Evolutionary conservation across 2,113 vertebrate species (phyloP).

Genomic region (Tenrec ecaudatus): DNA sequence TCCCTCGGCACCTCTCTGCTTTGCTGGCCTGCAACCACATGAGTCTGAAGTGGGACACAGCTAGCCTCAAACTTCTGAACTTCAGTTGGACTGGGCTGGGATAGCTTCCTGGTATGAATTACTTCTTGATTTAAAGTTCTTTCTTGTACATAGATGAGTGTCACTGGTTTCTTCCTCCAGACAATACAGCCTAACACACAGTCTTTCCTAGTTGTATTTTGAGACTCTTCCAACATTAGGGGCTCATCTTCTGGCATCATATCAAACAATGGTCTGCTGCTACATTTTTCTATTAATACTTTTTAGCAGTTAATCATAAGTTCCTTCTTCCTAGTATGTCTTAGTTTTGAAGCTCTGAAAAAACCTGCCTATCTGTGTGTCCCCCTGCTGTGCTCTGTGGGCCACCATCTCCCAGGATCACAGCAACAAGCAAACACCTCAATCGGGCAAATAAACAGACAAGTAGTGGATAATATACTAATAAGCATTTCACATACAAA

Average conservation of each 20-base stretch:
- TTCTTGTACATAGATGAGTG: too few species aligned
- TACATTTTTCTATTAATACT: background rate
- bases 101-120: too few species aligned
- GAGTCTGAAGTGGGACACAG: too few species aligned
- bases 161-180: too few species aligned
- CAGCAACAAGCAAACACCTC: background rate
- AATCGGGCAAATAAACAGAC: background rate
- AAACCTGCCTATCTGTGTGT: background rate
- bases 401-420: background rate
- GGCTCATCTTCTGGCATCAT: background rate
- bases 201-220: background rate
- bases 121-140: too few species aligned
- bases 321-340: background rate
- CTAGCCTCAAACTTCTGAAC: too few species aligned
- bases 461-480: background rate
- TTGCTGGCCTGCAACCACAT: too few species aligned
- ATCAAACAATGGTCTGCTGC: background rate
- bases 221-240: background rate
- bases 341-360: background rate
- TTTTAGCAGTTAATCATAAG: background rate
- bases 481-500: slow-evolving; percentile 22
- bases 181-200: too few species aligned
- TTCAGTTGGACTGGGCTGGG: too few species aligned
- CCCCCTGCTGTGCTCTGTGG: background rate
- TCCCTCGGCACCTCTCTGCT: too few species aligned